phyloP scores from a whole-genome alignment of 2,113 vertebrate species.

The Acanthisitta chloris region DNA sequence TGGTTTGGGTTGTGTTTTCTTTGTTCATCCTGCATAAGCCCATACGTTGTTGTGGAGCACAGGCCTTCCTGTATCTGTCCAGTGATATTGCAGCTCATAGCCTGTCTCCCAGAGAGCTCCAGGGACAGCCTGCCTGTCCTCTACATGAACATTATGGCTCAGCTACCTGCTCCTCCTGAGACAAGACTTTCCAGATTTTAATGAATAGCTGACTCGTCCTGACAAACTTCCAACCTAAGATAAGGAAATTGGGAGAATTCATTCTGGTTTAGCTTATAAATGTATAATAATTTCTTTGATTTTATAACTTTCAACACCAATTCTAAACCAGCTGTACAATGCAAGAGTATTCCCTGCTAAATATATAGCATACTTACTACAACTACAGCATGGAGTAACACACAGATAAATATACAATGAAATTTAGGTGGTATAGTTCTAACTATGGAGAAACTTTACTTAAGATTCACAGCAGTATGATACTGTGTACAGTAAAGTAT shows the following conservation, averaged over 20 bases:
- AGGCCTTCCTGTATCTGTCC: neutral
- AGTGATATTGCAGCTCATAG: fast-evolving
- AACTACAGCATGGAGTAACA: neutral
- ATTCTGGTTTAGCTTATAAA: neutral
- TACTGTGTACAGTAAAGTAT: neutral
- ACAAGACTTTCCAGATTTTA: neutral
- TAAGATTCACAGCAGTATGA: neutral
- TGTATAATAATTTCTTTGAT: neutral
- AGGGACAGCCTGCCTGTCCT: neutral
- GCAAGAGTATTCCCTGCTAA: neutral
- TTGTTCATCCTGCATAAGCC: neutral
- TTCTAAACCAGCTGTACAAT: neutral
- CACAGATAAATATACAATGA: neutral
- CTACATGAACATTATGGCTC: neutral
- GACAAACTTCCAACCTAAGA: neutral
- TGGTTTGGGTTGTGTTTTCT: neutral
- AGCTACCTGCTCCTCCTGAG: neutral
- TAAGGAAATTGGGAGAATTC: neutral
- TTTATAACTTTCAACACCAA: neutral
- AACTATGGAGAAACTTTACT: neutral
- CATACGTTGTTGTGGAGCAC: fast-evolving
- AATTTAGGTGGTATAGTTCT: neutral
- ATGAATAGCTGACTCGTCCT: neutral
- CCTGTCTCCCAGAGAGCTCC: neutral
- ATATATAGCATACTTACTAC: neutral